Evolutionary conservation across 2,888 invertebrate genomes (phyloP).

Genomic region (Apodemia zela): DNA sequence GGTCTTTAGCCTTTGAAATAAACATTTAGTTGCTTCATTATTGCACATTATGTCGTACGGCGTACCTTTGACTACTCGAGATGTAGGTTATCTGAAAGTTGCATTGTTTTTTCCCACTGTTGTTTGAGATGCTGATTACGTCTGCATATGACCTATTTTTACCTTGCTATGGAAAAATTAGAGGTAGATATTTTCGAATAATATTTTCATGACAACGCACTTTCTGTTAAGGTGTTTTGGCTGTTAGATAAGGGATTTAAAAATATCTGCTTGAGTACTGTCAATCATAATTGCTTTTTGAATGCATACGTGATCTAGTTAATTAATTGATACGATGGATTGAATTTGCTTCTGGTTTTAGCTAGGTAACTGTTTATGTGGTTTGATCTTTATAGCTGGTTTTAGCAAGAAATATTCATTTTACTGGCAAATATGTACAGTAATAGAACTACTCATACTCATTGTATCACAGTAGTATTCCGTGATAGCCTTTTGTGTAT

Average conservation of each 20-base stretch:
- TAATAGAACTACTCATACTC: no score
- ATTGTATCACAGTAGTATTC: no score
- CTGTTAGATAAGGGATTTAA: not conserved
- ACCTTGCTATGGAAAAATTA: slow-evolving; percentile 12
- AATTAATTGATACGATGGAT: no score
- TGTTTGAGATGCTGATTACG: slow-evolving; percentile 15
- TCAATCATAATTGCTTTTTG: no score
- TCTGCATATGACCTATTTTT: slow-evolving; percentile 15
- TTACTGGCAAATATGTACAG: no score
- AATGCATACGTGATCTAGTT: no score
- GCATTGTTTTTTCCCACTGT: slow-evolving; percentile 11
- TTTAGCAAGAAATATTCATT: no score
- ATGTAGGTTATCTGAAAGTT: slow-evolving; percentile 13
- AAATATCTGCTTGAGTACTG: not conserved
- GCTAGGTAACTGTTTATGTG: no score
- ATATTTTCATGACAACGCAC: slow-evolving; percentile 12
- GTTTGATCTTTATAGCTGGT: no score
- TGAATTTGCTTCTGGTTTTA: no score
- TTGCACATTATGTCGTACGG: not conserved
- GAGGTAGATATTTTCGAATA: slow-evolving; percentile 7
- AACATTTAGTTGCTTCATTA: slow-evolving; percentile 16
- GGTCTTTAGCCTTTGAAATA: slow-evolving; percentile 27
- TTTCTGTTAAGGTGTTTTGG: not conserved
- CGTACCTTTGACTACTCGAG: slow-evolving; percentile 11
- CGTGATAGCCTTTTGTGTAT: no score